Percentiles rank a stretch among this genome's conserved stretches.
Conservation (phyloP, 1,140 invertebrate species). For the Bombus vancouverensis region DNA sequence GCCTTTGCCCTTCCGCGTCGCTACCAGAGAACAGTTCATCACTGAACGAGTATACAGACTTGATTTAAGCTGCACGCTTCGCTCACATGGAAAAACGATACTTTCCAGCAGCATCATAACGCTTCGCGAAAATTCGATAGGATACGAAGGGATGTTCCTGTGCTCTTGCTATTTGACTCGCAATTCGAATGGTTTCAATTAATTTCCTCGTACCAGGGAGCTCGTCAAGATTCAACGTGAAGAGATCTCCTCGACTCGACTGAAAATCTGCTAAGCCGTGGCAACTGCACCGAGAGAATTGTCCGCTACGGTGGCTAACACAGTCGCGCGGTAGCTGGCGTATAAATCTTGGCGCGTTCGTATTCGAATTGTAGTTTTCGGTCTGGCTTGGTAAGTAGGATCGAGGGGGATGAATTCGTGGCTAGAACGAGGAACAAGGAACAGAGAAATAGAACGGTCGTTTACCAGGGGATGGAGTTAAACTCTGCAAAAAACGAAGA, state of each 20-base stretch:
- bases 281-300: neutral
- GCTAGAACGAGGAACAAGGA: conserved; percentile 1
- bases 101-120: neutral
- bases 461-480: conserved; percentile 63
- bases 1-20: neutral
- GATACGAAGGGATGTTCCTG: neutral
- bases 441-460: conserved; percentile 35
- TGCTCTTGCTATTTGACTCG: neutral
- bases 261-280: neutral
- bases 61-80: conserved; percentile 32
- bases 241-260: no score
- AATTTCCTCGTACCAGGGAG: no score
- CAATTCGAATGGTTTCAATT: conserved; percentile 13
- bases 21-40: conserved; percentile 30
- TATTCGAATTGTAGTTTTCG: neutral
- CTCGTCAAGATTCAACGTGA: conserved; percentile 2
- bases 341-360: conserved; percentile 37
- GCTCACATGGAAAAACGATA: neutral
- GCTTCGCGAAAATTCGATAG: neutral
- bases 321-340: neutral
- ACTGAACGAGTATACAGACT: conserved; percentile 15
- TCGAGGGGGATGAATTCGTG: neutral
- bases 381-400: neutral
- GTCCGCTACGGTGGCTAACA: neutral
- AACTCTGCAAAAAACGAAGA: conserved; percentile 77